A percentile compares a stretch with the other conserved stretches of the same genome.
phyloP scores from a whole-genome alignment of 2,888 invertebrate species.

The Habroteleia sp. region DNA sequence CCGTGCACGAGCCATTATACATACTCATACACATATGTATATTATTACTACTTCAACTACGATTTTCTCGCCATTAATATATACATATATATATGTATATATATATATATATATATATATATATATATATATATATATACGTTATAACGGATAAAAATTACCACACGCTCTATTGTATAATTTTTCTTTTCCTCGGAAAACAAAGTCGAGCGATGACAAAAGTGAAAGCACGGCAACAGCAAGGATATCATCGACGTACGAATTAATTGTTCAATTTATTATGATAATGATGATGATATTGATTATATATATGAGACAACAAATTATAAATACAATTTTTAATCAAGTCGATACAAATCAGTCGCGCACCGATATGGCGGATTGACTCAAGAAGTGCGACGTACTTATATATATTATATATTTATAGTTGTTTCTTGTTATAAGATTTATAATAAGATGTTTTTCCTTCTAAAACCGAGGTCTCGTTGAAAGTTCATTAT shows the following conservation, averaged over 20 bases:
- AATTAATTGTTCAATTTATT: constrained; percentile 62
- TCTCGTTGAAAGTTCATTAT: constrained; percentile 72
- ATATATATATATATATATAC: constrained; percentile 59
- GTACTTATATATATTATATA: constrained; percentile 64
- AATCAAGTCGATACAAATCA: constrained; percentile 60
- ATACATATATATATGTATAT: constrained; percentile 55
- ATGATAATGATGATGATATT: constrained; percentile 55
- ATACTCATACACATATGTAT: constrained; percentile 55
- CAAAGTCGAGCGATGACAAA: constrained; percentile 24
- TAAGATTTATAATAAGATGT: constrained; percentile 68
- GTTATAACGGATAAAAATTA: constrained; percentile 58
- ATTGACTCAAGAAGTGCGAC: constrained; percentile 42
- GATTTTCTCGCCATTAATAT: constrained; percentile 60
- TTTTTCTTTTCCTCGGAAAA: constrained; percentile 66
- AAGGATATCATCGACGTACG: constrained; percentile 56
- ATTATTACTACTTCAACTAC: constrained; percentile 63
- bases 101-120: no score
- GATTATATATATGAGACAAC: constrained; percentile 61
- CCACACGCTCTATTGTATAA: constrained; percentile 63
- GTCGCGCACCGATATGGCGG: constrained; percentile 43
- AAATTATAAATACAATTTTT: constrained; percentile 65
- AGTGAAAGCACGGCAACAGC: constrained; percentile 31
- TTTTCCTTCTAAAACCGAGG: constrained; percentile 68
- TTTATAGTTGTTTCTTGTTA: constrained; percentile 72
- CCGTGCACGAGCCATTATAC: constrained; percentile 21